Evolutionary conservation across 2,888 invertebrate species (phyloP), one percentile per base, ranked within the genome.

Genomic region (Meghimatium bilineatum): DNA sequence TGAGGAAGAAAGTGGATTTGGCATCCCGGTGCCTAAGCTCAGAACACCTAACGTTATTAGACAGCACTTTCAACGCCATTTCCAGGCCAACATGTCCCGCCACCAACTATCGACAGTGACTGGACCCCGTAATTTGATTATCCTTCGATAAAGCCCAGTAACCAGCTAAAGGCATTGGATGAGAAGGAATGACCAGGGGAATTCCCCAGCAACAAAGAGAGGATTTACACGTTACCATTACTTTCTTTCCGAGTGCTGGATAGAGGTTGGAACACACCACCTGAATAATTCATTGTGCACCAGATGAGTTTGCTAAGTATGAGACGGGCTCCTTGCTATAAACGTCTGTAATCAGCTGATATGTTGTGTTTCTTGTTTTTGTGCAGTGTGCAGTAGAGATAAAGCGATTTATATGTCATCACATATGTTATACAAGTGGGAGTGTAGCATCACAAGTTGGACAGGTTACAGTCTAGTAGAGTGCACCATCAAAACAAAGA

Each of bases 231-330:
- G 81, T 81, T 81, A 66, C 82, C 75, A 76, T 66, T 63, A 52
- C 76, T 82, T 71, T 71, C 63, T 78, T 83, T 38, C n/a, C 78
- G 44, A 74, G 69, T 44, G 23, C 38, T 38, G 29, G 67, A 76
- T 32, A 32, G 52, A 60, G 74, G 81, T 60, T 14, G 63, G 60
- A 81, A 34, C 74, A 60, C 74, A 34, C 56, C 26, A 82, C 75
- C 76, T 82, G 82, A 82, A 82, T 82, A 76, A 82, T 82, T 82
- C 76, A 82, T 82, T 10, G 67, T 26, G 66, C 36, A 75, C 52
- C 75, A 82, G 82, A 82, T 82, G 82, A 82, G 82, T 82, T 82
- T 75, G 82, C 76, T 82, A 76, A 82, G 75, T 82, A 82, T 82
- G 82, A 76, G 67, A 75, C 17, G 76, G n/a, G 67, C 49, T 76